Percentiles rank a stretch among this genome's conserved stretches.
Evolutionary conservation across 2,797 vertebrate species (phyloP).

Genomic region (Morus bassanus): DNA sequence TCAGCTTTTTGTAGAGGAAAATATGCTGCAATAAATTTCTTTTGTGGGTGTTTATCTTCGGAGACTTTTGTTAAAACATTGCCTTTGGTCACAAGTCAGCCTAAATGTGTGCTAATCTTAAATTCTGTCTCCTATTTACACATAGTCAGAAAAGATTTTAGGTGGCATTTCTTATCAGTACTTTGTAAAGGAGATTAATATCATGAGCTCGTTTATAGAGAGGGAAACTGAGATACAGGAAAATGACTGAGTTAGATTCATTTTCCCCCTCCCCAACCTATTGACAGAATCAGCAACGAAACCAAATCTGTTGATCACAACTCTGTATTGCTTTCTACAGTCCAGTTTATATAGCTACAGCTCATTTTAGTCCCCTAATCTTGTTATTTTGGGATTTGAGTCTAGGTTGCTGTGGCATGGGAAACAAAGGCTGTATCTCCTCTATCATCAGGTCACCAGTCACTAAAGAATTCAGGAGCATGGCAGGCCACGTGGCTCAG

Average conservation of each 20-base stretch:
- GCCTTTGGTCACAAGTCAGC: background rate
- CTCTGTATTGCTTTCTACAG: background rate
- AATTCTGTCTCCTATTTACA: background rate
- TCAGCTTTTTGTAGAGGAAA: background rate
- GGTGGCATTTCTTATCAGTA: background rate
- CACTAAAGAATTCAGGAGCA: background rate
- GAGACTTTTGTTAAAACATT: background rate
- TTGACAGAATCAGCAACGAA: background rate
- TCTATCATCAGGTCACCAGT: background rate
- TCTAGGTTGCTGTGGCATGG: background rate
- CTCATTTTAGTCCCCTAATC: background rate
- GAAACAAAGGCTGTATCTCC: background rate
- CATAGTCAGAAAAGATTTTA: background rate
- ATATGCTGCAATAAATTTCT: background rate
- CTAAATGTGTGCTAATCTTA: background rate
- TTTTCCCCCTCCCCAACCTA: background rate
- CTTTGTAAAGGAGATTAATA: background rate
- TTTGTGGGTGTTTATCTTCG: background rate
- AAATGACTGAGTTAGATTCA: background rate
- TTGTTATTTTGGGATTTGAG: background rate
- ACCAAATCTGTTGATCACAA: background rate
- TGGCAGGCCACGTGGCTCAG: background rate
- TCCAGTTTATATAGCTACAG: background rate
- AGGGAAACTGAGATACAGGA: background rate
- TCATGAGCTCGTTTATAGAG: background rate